phyloP scores from a whole-genome alignment of 2,888 invertebrate genomes.

The Byasa hedistus region DNA sequence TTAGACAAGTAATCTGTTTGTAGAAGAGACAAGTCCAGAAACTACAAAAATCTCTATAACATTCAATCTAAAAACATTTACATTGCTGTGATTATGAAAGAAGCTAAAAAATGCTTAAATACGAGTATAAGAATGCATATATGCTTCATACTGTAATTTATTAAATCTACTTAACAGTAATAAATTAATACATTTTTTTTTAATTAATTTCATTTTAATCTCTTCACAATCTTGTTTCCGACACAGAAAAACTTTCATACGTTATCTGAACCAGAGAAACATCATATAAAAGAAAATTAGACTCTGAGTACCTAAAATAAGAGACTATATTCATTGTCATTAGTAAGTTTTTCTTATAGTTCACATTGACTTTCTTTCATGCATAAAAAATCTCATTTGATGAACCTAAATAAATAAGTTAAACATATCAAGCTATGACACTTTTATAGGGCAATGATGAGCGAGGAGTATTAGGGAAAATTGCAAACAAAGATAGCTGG shows the following conservation, averaged over 20 bases:
- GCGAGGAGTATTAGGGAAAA: conserved; percentile 80
- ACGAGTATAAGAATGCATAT: neutral
- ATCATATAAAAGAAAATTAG: too few relatives aligned
- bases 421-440: conserved; percentile 37
- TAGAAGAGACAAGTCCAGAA: conserved; percentile 5
- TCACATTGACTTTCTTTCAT: neutral
- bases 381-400: neutral
- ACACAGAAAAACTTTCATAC: too few relatives aligned
- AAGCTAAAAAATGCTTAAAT: neutral
- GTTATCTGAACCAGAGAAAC: too few relatives aligned
- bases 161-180: too few relatives aligned
- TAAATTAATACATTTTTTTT: neutral
- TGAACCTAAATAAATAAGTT: neutral
- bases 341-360: too few relatives aligned
- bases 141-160: neutral
- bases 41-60: neutral
- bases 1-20: neutral
- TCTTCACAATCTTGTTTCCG: too few relatives aligned
- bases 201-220: neutral
- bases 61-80: neutral
- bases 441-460: conserved; percentile 46
- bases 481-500: conserved; percentile 88
- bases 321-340: too few relatives aligned
- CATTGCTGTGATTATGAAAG: neutral
- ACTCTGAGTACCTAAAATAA: too few relatives aligned